These are phyloP conservation scores for Pristis pectinata DNA, from an alignment of 2,797 vertebrate species.

Conservation along the genomic window DNA sequence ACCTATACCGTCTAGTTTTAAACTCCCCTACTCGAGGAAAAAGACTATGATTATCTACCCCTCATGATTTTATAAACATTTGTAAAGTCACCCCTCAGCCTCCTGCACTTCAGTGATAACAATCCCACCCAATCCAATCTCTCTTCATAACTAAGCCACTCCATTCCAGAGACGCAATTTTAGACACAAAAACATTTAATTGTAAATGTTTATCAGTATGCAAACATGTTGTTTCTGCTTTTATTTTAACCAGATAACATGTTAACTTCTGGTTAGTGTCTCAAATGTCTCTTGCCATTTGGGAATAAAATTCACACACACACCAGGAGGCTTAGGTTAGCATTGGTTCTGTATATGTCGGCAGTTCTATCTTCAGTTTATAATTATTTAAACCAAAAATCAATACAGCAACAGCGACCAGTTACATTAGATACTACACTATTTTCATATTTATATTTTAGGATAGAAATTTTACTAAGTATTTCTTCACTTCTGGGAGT, in stretches of 20 bases:
- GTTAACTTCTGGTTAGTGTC: neutral
- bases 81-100: too few relatives aligned
- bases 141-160: too few relatives aligned
- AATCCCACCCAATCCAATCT: too few relatives aligned
- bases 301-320: neutral
- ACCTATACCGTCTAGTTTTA: too few relatives aligned
- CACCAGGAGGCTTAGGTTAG: neutral
- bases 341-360: too few relatives aligned
- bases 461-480: neutral
- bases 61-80: too few relatives aligned
- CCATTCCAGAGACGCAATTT: too few relatives aligned
- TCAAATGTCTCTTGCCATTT: neutral
- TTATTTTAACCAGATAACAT: neutral
- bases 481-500: neutral
- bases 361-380: neutral
- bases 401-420: neutral
- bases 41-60: too few relatives aligned
- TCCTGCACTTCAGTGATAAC: too few relatives aligned
- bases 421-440: neutral
- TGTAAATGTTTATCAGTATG: neutral
- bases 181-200: neutral
- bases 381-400: neutral
- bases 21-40: too few relatives aligned
- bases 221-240: neutral
- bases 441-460: neutral